Conservation (phyloP, 2,113 vertebrate species). For the Prunella fulvescens region DNA sequence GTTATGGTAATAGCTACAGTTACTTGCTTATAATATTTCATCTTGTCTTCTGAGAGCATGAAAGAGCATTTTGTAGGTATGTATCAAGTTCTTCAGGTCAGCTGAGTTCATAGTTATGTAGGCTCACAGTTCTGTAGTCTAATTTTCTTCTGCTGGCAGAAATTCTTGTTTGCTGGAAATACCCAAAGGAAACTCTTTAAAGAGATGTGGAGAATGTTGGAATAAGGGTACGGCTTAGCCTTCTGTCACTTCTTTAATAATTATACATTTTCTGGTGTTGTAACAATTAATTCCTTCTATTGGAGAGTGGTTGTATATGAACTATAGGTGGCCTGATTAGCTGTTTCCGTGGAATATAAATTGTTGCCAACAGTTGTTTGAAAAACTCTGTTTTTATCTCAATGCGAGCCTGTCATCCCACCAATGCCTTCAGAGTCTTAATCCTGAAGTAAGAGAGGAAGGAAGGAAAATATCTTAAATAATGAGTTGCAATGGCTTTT, state of each 20-base stretch:
- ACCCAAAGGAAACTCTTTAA: background rate
- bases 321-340: background rate
- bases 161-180: background rate
- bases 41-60: background rate
- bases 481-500: background rate
- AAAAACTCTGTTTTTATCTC: background rate
- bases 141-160: background rate
- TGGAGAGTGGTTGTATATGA: background rate
- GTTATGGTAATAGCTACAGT: conserved; percentile 8
- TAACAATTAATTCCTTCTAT: background rate
- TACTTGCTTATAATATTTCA: conserved; percentile 20
- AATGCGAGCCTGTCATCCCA: background rate
- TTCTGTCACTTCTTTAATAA: background rate
- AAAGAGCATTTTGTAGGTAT: conserved; percentile 1
- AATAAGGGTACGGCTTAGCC: background rate
- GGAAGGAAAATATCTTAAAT: background rate
- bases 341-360: background rate
- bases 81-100: conserved; percentile 14
- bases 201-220: background rate
- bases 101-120: background rate
- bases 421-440: background rate
- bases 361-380: background rate
- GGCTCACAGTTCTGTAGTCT: background rate
- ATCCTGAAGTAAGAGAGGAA: background rate
- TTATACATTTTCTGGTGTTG: background rate